These are phyloP conservation scores for Palythoa heliodiscus DNA, from an alignment of 92 coral and sea anemone species.

Conservation along the genomic window DNA sequence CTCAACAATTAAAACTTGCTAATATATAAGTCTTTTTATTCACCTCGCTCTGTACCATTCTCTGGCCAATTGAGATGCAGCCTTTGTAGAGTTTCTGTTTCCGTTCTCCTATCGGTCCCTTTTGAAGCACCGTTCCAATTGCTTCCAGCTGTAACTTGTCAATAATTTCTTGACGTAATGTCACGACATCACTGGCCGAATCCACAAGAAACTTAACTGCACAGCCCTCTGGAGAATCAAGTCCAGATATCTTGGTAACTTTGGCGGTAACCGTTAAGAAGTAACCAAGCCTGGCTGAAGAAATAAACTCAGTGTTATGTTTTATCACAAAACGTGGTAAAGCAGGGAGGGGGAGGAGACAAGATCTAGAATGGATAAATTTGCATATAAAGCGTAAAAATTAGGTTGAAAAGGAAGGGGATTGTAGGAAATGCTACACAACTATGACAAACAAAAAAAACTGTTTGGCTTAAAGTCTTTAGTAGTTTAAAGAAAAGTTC, in stretches of 20 bases:
- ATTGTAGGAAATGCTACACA: too few species aligned
- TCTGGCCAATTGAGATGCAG: conserved; percentile 19
- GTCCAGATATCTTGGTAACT: conserved; percentile 15
- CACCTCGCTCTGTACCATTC: conserved; percentile 23
- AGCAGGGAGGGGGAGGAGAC: too few species aligned
- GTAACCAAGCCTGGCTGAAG: conserved; percentile 38
- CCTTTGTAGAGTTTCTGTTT: conserved; percentile 34
- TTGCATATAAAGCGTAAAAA: too few species aligned
- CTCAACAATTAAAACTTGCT: too few species aligned
- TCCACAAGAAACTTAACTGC: conserved; percentile 38
- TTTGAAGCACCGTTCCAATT: conserved; percentile 38
- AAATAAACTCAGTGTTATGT: conserved; percentile 2
- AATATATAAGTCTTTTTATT: too few species aligned
- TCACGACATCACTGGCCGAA: conserved; percentile 30
- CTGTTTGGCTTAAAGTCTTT: too few species aligned
- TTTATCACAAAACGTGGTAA: background rate
- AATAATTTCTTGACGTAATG: conserved; percentile 23
- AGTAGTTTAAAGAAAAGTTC: too few species aligned
- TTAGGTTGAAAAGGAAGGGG: too few species aligned
- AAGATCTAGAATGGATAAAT: too few species aligned
- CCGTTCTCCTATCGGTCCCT: conserved; percentile 28
- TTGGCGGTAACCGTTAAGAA: conserved; percentile 20
- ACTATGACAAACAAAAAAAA: too few species aligned
- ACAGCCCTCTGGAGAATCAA: background rate
- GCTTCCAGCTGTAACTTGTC: conserved; percentile 24